Evolutionary conservation across 2,888 invertebrate species (phyloP).

Genomic region (Pemphredon lugubris): DNA sequence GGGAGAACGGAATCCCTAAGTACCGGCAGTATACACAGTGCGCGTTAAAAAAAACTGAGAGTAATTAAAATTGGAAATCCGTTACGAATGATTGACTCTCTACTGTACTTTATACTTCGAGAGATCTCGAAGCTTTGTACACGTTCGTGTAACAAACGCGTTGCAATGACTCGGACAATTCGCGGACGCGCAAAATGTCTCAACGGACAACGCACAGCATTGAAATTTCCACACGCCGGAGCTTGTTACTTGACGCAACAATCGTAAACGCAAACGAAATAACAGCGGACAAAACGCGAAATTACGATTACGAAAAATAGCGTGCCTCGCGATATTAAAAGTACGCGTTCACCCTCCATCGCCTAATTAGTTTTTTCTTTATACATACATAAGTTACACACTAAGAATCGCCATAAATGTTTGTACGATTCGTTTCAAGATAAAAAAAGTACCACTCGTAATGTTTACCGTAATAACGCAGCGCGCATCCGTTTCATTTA

Average conservation of each 20-base stretch:
- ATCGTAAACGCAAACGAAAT: not conserved
- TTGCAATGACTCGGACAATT: not conserved
- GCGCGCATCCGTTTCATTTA: too few relatives aligned
- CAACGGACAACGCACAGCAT: not conserved
- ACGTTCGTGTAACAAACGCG: not conserved
- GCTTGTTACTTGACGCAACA: not conserved
- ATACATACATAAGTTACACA: too few relatives aligned
- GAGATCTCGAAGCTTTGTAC: not conserved
- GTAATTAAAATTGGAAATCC: not conserved
- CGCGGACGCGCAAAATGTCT: not conserved
- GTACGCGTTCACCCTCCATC: too few relatives aligned
- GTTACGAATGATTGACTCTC: not conserved
- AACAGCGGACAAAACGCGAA: not conserved
- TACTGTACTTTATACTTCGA: not conserved
- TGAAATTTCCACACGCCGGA: not conserved
- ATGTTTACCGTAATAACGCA: too few relatives aligned
- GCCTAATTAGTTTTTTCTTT: too few relatives aligned
- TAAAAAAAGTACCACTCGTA: too few relatives aligned
- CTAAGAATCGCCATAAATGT: too few relatives aligned
- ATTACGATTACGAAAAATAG: constrained; percentile 4
- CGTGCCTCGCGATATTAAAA: not conserved
- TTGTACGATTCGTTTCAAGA: too few relatives aligned
- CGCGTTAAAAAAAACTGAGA: constrained; percentile 5
- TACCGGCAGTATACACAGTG: not conserved
- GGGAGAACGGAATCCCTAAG: not conserved